These are phyloP conservation scores for Drosophila rhopaloa DNA, from an alignment of 1,140 invertebrate species.

Conservation along the genomic window DNA sequence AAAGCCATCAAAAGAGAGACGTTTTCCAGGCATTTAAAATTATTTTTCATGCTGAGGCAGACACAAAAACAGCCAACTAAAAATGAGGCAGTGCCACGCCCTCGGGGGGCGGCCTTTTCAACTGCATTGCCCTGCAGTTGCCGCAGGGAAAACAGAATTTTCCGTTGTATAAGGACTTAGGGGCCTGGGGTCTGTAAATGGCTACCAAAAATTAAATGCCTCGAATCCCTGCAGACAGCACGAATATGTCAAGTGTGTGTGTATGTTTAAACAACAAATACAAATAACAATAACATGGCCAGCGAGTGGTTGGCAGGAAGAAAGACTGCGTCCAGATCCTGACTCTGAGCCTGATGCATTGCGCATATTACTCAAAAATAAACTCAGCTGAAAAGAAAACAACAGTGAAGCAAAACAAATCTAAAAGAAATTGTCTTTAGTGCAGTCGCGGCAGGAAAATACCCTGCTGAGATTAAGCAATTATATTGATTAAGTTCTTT, in stretches of 20 bases:
- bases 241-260: conserved; percentile 65
- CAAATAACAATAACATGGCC: conserved; percentile 42
- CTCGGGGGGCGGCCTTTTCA: conserved; percentile 10
- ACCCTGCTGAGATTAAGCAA: background rate
- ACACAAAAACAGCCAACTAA: conserved; percentile 22
- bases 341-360: conserved; percentile 74
- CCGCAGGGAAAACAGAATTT: conserved; percentile 23
- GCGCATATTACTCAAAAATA: conserved; percentile 76
- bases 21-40: conserved; percentile 44
- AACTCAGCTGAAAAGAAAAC: conserved; percentile 17
- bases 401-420: conserved; percentile 40
- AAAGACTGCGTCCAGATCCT: conserved; percentile 27
- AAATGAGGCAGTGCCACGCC: conserved; percentile 23
- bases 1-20: conserved; percentile 38
- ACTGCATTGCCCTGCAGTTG: conserved; percentile 37
- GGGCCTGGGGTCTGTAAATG: conserved; percentile 36
- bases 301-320: background rate
- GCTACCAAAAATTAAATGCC: conserved; percentile 71
- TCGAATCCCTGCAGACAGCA: conserved; percentile 55
- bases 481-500: background rate
- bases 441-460: background rate
- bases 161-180: conserved; percentile 38
- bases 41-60: conserved; percentile 18
- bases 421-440: background rate
- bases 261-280: conserved; percentile 44